Percentiles rank a stretch among this genome's conserved stretches.
phyloP scores from a whole-genome alignment of 92 coral and sea anemone species.

The Porites rus region DNA sequence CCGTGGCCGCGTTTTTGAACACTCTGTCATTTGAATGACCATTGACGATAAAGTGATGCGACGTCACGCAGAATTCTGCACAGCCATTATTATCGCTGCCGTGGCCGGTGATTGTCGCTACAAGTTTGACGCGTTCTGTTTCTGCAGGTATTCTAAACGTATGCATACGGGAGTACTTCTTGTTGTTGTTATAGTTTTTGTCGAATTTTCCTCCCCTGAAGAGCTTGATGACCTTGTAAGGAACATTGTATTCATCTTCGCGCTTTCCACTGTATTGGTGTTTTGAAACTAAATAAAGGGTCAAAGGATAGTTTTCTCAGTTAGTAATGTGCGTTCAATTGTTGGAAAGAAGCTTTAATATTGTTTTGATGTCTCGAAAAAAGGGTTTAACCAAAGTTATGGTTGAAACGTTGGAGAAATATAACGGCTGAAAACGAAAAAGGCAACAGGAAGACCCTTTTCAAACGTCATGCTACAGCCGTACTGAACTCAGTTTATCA shows the following conservation, averaged over 20 bases:
- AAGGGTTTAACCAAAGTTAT: no score
- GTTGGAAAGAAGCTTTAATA: no score
- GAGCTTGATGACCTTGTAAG: slow-evolving; percentile 81
- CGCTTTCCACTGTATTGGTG: slow-evolving; percentile 91
- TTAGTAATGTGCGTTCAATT: not conserved
- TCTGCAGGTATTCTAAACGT: slow-evolving; percentile 64
- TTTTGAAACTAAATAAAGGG: slow-evolving; percentile 74
- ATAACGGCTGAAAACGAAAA: no score
- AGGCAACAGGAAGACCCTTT: no score
- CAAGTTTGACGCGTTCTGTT: slow-evolving; percentile 87
- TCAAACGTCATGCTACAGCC: no score
- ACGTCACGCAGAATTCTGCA: slow-evolving; percentile 98
- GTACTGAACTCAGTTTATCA: no score
- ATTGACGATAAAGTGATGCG: slow-evolving; percentile 92
- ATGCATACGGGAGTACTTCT: slow-evolving; percentile 20
- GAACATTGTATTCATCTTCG: slow-evolving; percentile 84
- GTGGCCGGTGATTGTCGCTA: slow-evolving; percentile 95
- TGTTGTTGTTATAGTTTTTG: slow-evolving; percentile 79
- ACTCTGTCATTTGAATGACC: slow-evolving; percentile 80
- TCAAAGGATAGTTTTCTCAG: not conserved
- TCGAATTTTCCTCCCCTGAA: slow-evolving; percentile 92
- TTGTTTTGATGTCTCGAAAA: no score
- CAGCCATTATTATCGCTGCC: slow-evolving; percentile 98
- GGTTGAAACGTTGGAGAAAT: no score
- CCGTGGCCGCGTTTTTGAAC: slow-evolving; percentile 94